Evolutionary conservation across 1,140 invertebrate species (phyloP).

Genomic region (Agraylea sexmaculata): DNA sequence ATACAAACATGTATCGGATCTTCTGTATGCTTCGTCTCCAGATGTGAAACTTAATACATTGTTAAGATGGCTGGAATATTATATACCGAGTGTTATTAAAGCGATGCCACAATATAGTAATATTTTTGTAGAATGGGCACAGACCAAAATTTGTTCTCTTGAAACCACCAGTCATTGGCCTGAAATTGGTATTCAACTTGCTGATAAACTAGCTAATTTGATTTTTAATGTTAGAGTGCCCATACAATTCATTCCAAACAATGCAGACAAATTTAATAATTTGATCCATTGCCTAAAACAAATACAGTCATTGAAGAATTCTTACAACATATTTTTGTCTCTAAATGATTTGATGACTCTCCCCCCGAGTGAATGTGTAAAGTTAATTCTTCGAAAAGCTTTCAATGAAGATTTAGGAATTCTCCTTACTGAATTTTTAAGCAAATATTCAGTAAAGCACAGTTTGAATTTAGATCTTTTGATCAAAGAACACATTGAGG

Average conservation of each 20-base stretch:
- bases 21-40: slow-evolving; percentile 13
- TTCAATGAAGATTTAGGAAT: slow-evolving; percentile 17
- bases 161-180: slow-evolving; percentile 19
- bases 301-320: slow-evolving; percentile 16
- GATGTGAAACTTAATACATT: slow-evolving; percentile 18
- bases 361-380: slow-evolving; percentile 10
- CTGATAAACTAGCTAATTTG: slow-evolving; percentile 17
- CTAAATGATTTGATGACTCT: slow-evolving; percentile 17
- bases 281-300: slow-evolving; percentile 18
- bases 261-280: slow-evolving; percentile 15
- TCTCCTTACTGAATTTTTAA: slow-evolving; percentile 15
- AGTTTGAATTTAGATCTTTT: slow-evolving; percentile 17
- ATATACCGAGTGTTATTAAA: slow-evolving; percentile 15
- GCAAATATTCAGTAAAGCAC: slow-evolving; percentile 11
- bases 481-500: slow-evolving; percentile 19
- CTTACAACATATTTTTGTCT: slow-evolving; percentile 17
- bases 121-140: slow-evolving; percentile 16
- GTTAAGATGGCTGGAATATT: slow-evolving; percentile 19
- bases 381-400: slow-evolving; percentile 17
- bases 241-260: slow-evolving; percentile 11
- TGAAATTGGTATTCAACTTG: slow-evolving; percentile 19
- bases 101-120: slow-evolving; percentile 12
- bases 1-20: slow-evolving; percentile 10
- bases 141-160: slow-evolving; percentile 15
- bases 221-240: slow-evolving; percentile 15